Evolutionary conservation across 2,888 invertebrate genomes (phyloP), one percentile per base, ranked within the genome.

Genomic region (Halictus quadricinctus): DNA sequence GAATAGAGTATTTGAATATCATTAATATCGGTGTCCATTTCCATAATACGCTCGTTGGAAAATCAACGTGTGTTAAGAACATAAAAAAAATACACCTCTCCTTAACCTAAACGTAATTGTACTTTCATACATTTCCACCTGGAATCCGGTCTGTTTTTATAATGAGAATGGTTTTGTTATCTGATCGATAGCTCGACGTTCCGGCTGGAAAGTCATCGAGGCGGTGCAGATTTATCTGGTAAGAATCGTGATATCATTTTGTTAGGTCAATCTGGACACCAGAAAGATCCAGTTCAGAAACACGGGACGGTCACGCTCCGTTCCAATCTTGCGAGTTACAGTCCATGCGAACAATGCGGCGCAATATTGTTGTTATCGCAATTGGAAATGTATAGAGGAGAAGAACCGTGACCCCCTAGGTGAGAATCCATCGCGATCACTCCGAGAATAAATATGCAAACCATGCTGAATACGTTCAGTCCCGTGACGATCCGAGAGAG

Each of bases 251-350:
- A 43, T 50, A 66, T 64, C 58, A 29, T 72, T 76, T 83, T 54
- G 75, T 72, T 66, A 46, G 50, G 48, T 69, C n/a, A 72, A 60
- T 83, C 29, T 43, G 25, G 13, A 64, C 21, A 54, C 21, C 43
- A 79, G 83, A 73, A 72, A 72, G 79, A 79, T 83, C 66, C 79
- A 74, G 74, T 84, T 70, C 48, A 70, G 83, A 81, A 43, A 83
- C 64, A 54, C 60, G 15, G 46, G 7, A n/a, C 69, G 64, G 74
- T 74, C 60, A 60, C 43, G 50, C 70, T 84, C 58, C 48, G 74
- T 76, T 81, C n/a, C n/a, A 77, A 77, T 46, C 50, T 77, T 74
- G 43, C 29, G 29, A 48, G 80, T 41, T 58, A 54, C 76, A 54
- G 70, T 58, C 60, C 73, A 70, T 54, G 73, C 76, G 46, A 69